phyloP scores from a whole-genome alignment of 2,797 vertebrate species.

The Pelobates cultripes region DNA sequence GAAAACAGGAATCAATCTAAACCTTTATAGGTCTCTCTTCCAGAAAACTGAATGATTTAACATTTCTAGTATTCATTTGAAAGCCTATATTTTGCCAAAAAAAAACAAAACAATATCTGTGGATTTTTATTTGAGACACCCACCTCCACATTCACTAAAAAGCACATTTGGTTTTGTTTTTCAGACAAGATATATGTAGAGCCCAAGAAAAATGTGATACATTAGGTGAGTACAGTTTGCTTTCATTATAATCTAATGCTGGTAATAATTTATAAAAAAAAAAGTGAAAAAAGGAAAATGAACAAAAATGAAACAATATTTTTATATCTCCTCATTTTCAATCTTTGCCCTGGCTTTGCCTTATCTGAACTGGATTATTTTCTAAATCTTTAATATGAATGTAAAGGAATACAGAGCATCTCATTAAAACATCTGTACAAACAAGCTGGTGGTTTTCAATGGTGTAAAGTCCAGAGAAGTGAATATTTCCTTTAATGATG shows the following conservation, averaged over 20 bases:
- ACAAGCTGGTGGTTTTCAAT: too few species aligned
- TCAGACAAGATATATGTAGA: constrained; percentile 98
- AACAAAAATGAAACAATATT: too few species aligned
- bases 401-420: too few species aligned
- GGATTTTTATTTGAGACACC: constrained; percentile 45
- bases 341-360: too few species aligned
- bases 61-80: neutral
- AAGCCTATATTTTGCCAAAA: neutral
- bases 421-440: too few species aligned
- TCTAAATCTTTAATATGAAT: too few species aligned
- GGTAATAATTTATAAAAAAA: neutral
- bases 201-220: constrained; percentile 97
- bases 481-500: too few species aligned
- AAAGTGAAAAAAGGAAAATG: too few species aligned
- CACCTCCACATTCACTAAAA: constrained; percentile 46
- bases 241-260: constrained; percentile 3
- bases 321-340: too few species aligned
- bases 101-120: neutral
- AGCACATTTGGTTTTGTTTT: constrained; percentile 70
- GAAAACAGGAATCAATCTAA: constrained; percentile 13
- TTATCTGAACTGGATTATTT: too few species aligned
- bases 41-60: constrained; percentile 8
- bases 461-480: too few species aligned
- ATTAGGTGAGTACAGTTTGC: constrained; percentile 79
- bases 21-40: neutral